phyloP scores from a whole-genome alignment of 2,113 vertebrate genomes.

The Pycnonotus jocosus region DNA sequence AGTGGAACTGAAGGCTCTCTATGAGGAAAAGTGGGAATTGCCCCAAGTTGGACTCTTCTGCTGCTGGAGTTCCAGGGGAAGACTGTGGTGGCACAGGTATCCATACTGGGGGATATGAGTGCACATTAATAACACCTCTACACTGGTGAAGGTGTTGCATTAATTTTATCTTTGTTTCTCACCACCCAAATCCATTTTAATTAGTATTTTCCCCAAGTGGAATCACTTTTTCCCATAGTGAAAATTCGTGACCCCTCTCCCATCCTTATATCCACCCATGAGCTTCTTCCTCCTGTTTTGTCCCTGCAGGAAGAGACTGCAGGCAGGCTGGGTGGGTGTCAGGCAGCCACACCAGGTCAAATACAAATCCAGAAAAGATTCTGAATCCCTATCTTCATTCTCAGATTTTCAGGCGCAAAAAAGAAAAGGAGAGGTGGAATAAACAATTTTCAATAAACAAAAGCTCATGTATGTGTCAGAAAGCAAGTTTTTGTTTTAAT shows the following conservation, averaged over 20 bases:
- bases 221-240: neutral
- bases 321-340: neutral
- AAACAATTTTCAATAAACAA: neutral
- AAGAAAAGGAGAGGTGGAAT: neutral
- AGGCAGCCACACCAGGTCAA: neutral
- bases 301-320: rapidly evolving
- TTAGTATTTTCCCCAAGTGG: neutral
- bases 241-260: neutral
- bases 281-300: neutral
- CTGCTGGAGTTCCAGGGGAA: neutral
- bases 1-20: neutral
- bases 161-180: neutral
- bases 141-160: neutral
- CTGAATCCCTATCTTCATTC: neutral
- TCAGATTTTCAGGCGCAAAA: neutral
- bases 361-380: neutral
- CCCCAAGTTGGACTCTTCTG: neutral
- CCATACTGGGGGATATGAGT: neutral
- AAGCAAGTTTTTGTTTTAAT: neutral
- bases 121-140: neutral
- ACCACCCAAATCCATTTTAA: neutral
- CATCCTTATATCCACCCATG: neutral
- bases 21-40: neutral
- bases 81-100: too few species aligned
- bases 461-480: neutral